A percentile compares a stretch with the other conserved stretches of the same genome.
phyloP scores from a whole-genome alignment of 2,797 vertebrate genomes.

The Coendou prehensilis region DNA sequence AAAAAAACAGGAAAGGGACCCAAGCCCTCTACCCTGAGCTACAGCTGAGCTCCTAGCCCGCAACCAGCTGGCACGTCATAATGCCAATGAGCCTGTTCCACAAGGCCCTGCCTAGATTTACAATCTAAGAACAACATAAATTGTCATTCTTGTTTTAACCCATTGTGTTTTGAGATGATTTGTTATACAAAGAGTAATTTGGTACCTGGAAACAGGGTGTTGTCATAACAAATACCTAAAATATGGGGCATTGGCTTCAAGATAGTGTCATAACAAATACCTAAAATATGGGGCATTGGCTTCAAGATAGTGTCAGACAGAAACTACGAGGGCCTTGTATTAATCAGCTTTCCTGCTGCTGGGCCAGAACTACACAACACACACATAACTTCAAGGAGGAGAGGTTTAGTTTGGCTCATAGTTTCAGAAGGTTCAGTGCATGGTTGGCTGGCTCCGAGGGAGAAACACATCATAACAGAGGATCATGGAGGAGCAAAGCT shows the following conservation, averaged over 20 bases:
- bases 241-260: not conserved
- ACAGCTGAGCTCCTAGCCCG: not conserved
- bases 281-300: not conserved
- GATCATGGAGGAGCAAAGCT: not conserved
- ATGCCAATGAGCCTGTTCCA: not conserved
- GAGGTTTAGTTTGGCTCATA: not conserved
- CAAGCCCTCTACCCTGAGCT: not conserved
- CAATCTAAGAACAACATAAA: not conserved
- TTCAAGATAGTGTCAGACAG: not conserved
- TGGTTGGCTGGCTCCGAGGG: not conserved
- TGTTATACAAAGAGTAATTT: not conserved
- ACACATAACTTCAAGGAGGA: not conserved
- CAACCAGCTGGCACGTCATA: not conserved
- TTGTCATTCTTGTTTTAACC: not conserved
- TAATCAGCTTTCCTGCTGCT: not conserved
- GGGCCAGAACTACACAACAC: not conserved
- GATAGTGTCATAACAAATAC: not conserved
- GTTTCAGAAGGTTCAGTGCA: not conserved
- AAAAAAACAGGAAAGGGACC: not conserved
- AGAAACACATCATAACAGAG: not conserved
- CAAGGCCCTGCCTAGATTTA: not conserved
- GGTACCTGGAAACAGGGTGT: not conserved
- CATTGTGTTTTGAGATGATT: not conserved
- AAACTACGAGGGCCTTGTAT: not conserved
- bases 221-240: not conserved